These are phyloP conservation scores for Balaeniceps rex DNA, from an alignment of 2,113 vertebrate genomes.

Conservation along the genomic window DNA sequence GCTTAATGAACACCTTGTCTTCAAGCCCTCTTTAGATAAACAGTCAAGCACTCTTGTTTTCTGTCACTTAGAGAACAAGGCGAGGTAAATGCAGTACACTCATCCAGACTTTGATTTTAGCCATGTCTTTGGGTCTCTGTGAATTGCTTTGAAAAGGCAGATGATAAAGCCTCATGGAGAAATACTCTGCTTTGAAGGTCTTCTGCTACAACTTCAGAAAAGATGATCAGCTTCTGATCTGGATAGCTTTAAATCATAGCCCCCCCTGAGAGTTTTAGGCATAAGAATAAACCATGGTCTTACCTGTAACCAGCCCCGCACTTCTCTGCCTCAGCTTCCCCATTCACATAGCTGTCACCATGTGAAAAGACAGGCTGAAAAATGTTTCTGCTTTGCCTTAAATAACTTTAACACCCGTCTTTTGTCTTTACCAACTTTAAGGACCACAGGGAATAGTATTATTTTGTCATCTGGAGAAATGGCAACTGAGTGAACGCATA, in stretches of 20 bases:
- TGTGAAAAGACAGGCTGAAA: neutral
- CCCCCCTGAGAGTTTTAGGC: neutral
- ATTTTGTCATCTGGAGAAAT: neutral
- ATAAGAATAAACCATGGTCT: neutral
- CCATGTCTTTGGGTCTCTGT: neutral
- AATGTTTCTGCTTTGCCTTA: neutral
- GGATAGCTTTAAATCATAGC: neutral
- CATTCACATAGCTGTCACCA: neutral
- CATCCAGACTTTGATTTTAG: neutral
- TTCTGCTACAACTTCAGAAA: neutral
- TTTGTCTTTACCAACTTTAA: neutral
- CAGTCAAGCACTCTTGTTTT: neutral
- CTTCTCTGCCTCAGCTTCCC: neutral
- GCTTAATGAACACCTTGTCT: neutral
- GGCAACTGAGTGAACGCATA: fast-evolving
- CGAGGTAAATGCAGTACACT: neutral
- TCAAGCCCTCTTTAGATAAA: neutral
- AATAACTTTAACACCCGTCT: neutral
- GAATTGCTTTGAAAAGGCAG: neutral
- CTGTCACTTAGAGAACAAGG: neutral
- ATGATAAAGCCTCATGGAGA: neutral
- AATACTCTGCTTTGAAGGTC: neutral
- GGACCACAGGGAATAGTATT: neutral
- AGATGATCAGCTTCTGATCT: neutral
- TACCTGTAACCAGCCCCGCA: neutral